Evolutionary conservation across 2,888 invertebrate species (phyloP), one percentile per base, ranked within the genome.

Genomic region (Anthoptus insignis): DNA sequence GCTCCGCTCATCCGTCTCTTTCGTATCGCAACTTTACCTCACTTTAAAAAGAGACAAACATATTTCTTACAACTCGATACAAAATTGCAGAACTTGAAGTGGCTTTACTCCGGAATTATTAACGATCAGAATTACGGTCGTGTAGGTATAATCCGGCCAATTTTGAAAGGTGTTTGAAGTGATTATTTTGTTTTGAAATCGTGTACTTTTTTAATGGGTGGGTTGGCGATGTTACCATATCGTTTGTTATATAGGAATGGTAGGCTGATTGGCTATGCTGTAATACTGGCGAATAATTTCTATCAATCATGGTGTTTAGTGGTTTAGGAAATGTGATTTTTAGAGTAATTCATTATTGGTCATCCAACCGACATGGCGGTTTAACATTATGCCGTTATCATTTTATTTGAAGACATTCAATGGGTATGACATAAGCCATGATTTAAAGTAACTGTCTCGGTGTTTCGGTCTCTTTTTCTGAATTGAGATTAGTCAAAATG

Each of bases 71-170:
- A 73, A 67, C 74, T 68, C 75, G 71, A 67, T 76, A 74, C 78
- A 81, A 83, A 80, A 88, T 89, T 86, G 89, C 89, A 90, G 87
- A 89, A 88, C 88, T 89, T 82, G 85, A 86, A 85, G 88, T 86
- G 82, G 81, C 79, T 84, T 80, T 87, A 88, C 90, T 84, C 79
- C 76, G 86, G 82, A 82, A 86, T 84, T 86, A 84, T 83, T 83
- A 83, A 85, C 81, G 83, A 81, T 79, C 82, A 84, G 81, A 83
- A 84, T 85, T 84, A 84, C 84, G 79, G 81, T 85, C 87, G 86
- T 82, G 84, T 84, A 78, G 76, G 76, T 82, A 78, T 75, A 78
- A 89, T 70, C 80, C 84, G 77, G 72, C 81, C 66, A 49, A 78
- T 81, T 89, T 84, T 27, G 74, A 80, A 77, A 83, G 84, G 71